phyloP scores from a whole-genome alignment of 2,113 vertebrate species.

The Theristicus caerulescens region DNA sequence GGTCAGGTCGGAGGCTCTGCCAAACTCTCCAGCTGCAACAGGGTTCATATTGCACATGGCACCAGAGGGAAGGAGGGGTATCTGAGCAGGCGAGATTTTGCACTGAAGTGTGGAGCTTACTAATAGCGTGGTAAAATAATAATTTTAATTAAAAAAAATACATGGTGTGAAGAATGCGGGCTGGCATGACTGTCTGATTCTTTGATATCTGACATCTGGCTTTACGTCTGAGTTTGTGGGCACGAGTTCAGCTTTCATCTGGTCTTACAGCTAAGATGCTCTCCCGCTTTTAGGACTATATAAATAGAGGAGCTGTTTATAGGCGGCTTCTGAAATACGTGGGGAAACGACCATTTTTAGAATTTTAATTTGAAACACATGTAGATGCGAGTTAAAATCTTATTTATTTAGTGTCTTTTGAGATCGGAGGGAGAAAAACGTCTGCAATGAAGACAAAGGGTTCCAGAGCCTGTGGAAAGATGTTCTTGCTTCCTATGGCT shows the following conservation, averaged over 20 bases:
- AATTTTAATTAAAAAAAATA: neutral
- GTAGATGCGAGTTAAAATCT: neutral
- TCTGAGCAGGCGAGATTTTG: neutral
- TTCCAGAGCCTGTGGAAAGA: neutral
- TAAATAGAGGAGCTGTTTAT: conserved; percentile 22
- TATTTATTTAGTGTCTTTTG: neutral
- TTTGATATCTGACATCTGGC: conserved; percentile 5
- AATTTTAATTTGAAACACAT: neutral
- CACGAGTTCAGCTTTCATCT: neutral
- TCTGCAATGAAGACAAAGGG: neutral
- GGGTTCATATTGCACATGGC: neutral
- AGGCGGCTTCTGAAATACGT: neutral
- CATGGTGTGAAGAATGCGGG: neutral
- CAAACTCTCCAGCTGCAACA: neutral
- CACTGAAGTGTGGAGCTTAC: neutral
- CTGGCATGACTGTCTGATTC: neutral
- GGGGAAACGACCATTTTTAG: neutral
- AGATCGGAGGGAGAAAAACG: neutral
- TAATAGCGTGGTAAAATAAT: neutral
- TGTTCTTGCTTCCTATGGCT: neutral
- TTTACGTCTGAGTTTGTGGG: conserved; percentile 26
- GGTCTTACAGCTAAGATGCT: neutral
- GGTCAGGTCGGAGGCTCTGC: neutral
- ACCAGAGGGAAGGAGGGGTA: neutral
- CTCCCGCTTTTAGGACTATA: neutral